These are phyloP conservation scores for Conops quadrifasciatus DNA, from an alignment of 2,888 invertebrate genomes.

Conservation along the genomic window DNA sequence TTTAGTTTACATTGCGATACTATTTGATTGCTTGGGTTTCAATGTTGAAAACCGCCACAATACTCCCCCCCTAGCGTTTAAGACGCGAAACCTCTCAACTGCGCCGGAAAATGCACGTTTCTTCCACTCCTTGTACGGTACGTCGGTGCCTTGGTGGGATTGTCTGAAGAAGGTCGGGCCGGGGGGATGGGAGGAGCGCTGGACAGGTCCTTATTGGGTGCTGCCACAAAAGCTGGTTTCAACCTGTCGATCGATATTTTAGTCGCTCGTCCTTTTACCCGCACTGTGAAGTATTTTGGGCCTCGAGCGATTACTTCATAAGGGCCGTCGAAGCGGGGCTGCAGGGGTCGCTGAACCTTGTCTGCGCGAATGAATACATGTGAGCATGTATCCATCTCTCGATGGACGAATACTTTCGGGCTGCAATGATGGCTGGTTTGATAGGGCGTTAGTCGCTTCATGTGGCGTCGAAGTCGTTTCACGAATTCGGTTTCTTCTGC, in stretches of 20 bases:
- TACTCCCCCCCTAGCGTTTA: too few species aligned
- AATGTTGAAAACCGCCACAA: too few species aligned
- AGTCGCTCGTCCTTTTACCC: background rate
- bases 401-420: background rate
- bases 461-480: background rate
- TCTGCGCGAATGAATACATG: background rate
- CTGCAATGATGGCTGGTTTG: background rate
- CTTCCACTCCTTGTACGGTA: too few species aligned
- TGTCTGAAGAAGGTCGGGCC: too few species aligned
- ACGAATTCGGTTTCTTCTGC: background rate
- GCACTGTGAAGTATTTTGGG: conserved; percentile 7
- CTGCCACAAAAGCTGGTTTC: background rate
- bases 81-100: too few species aligned
- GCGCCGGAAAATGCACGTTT: too few species aligned
- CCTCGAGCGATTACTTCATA: background rate
- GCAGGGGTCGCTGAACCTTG: background rate
- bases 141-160: too few species aligned
- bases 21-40: too few species aligned
- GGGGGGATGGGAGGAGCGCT: too few species aligned
- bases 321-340: conserved; percentile 3
- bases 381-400: conserved; percentile 1
- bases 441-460: background rate
- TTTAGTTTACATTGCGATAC: too few species aligned
- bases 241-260: background rate
- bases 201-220: too few species aligned